Conservation (phyloP, 1,140 invertebrate species). For the Bombus picipes region DNA sequence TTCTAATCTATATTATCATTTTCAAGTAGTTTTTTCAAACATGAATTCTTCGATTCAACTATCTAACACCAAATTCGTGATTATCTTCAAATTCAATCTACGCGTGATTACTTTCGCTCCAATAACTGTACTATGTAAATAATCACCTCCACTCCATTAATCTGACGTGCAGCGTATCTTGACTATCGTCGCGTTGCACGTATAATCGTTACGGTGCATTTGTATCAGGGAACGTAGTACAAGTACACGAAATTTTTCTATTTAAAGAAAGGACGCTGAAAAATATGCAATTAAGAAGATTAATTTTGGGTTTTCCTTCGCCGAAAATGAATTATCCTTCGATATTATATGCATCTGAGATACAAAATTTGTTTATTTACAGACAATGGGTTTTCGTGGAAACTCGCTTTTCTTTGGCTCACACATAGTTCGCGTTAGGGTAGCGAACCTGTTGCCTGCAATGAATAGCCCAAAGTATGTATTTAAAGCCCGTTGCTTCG, state of each 20-base stretch:
- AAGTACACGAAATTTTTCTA: not conserved
- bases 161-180: not conserved
- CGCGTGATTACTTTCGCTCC: not conserved
- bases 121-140: not conserved
- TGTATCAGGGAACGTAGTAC: not conserved
- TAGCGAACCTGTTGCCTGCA: not conserved
- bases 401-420: not conserved
- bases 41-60: not conserved
- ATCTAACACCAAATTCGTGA: not conserved
- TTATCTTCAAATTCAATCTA: not conserved
- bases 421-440: no score
- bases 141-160: not conserved
- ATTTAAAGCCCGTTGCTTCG: not conserved
- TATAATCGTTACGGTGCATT: not conserved
- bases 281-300: not conserved
- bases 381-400: not conserved
- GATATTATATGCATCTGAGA: not conserved
- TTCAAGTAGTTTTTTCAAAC: not conserved
- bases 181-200: no score
- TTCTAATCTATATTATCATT: no score
- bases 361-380: not conserved
- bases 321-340: not conserved
- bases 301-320: no score
- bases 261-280: not conserved
- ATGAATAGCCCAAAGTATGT: not conserved